Conservation (phyloP, 2,113 vertebrate genomes). For the Triplophysa dalaica region DNA sequence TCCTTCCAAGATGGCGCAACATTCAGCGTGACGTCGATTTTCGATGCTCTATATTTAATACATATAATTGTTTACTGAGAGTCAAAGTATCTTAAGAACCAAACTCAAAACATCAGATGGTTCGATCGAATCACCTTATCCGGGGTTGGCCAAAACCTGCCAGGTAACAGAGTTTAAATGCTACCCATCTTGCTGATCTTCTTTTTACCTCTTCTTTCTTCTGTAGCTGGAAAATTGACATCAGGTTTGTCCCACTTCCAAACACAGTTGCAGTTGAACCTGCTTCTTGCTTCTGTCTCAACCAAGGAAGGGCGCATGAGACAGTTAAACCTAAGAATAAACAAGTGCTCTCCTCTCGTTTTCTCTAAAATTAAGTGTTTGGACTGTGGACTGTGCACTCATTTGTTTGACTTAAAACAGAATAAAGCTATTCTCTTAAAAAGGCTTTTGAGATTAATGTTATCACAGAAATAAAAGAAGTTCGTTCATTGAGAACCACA, state of each 20-base stretch:
- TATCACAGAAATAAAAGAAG: neutral
- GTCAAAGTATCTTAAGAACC: too few relatives aligned
- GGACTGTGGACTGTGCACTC: too few relatives aligned
- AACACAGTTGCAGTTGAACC: neutral
- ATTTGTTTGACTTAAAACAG: neutral
- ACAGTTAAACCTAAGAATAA: neutral
- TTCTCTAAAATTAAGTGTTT: too few relatives aligned
- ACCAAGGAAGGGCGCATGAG: neutral
- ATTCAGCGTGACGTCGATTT: too few relatives aligned
- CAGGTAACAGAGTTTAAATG: constrained; percentile 10
- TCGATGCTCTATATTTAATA: too few relatives aligned
- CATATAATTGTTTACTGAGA: too few relatives aligned
- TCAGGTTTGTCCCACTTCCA: neutral
- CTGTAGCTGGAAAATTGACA: constrained; percentile 12
- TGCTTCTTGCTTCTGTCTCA: too few relatives aligned
- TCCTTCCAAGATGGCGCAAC: too few relatives aligned
- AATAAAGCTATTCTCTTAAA: neutral
- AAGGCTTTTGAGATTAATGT: neutral
- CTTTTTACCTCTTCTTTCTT: neutral
- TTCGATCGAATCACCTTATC: neutral
- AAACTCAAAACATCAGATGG: too few relatives aligned
- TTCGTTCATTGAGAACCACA: neutral
- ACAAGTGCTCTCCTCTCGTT: too few relatives aligned
- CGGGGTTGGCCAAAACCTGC: neutral
- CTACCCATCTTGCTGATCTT: constrained; percentile 1